Percentiles rank a stretch among this genome's conserved stretches.
These are phyloP conservation scores for Nephila pilipes DNA, from an alignment of 1,140 invertebrate species.

Conservation along the genomic window DNA sequence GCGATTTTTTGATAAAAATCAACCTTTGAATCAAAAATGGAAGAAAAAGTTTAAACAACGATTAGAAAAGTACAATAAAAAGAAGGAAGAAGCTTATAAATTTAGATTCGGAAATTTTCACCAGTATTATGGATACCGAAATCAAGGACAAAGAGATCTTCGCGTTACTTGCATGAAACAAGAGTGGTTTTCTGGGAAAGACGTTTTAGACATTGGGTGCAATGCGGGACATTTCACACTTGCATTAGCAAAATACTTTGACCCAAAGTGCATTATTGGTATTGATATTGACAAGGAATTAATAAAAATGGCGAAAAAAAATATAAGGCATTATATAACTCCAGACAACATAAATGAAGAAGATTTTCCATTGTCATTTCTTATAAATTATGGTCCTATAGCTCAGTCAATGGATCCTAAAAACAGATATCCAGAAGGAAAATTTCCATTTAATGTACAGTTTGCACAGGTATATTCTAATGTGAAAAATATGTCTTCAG, in stretches of 20 bases:
- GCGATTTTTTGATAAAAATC: background rate
- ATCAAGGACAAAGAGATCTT: constrained; percentile 88
- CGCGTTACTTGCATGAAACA: constrained; percentile 90
- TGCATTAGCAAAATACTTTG: constrained; percentile 90
- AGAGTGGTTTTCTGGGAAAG: constrained; percentile 93
- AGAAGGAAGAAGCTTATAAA: constrained; percentile 79
- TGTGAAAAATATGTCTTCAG: background rate
- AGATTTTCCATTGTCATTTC: constrained; percentile 81
- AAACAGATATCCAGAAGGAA: constrained; percentile 54
- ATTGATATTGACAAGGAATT: constrained; percentile 97
- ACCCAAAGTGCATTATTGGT: constrained; percentile 92
- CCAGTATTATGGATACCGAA: constrained; percentile 97
- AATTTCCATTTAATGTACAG: constrained; percentile 92
- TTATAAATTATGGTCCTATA: constrained; percentile 81
- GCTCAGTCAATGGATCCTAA: constrained; percentile 78
- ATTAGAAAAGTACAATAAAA: background rate
- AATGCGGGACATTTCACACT: constrained; percentile 97
- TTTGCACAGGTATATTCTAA: constrained; percentile 88
- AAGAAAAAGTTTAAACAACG: background rate
- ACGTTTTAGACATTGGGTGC: constrained; percentile 98
- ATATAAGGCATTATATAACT: constrained; percentile 89
- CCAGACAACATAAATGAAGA: constrained; percentile 80
- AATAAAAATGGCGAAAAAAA: constrained; percentile 90
- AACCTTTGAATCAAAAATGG: background rate
- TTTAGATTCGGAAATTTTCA: constrained; percentile 98